Conservation (phyloP, 2,797 vertebrate species). For the Anabacerthia variegaticeps region DNA sequence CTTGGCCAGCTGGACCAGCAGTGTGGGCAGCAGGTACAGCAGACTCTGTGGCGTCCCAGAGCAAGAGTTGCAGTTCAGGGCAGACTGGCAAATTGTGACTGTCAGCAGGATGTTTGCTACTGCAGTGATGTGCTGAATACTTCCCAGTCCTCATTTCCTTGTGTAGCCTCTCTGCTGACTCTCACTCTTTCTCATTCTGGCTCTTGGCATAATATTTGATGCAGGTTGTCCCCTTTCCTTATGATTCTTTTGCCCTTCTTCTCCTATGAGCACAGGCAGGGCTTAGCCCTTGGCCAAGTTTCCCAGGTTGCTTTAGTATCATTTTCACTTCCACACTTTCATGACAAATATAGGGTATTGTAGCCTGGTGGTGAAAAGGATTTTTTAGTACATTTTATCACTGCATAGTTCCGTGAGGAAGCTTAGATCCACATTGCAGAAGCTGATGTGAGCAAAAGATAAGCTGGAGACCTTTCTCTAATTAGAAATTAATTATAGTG, state of each 20-base stretch:
- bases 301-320: background rate
- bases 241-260: background rate
- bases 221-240: background rate
- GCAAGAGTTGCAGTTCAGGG: rapidly evolving
- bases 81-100: background rate
- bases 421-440: background rate
- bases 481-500: background rate
- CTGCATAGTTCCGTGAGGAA: background rate
- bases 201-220: background rate
- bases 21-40: background rate
- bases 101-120: background rate
- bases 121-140: background rate
- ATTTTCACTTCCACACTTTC: background rate
- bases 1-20: background rate
- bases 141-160: background rate
- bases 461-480: background rate
- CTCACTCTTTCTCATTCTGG: rapidly evolving
- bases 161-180: background rate
- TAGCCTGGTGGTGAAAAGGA: background rate
- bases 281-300: background rate
- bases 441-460: background rate
- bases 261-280: background rate
- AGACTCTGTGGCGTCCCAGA: rapidly evolving
- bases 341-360: background rate
- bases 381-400: background rate